phyloP scores from a whole-genome alignment of 30 jellyfish, hydroid and myxozoan species.

The Hydractinia symbiolongicarpus region DNA sequence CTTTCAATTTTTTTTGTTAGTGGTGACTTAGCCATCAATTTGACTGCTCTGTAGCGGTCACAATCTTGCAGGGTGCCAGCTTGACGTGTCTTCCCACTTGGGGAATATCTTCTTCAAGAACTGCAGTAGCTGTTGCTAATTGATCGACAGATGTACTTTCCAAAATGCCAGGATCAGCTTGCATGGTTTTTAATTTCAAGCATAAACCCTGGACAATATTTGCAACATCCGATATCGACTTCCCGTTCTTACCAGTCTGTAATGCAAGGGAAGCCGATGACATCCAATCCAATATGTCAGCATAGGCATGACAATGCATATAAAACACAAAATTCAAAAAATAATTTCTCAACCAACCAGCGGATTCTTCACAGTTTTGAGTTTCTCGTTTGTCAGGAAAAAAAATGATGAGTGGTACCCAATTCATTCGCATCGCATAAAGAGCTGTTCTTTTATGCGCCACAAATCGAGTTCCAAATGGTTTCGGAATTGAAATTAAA shows the following conservation, averaged over 20 bases:
- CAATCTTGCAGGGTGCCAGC: no score
- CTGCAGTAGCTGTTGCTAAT: background rate
- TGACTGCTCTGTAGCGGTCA: no score
- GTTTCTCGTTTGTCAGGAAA: conserved; percentile 2
- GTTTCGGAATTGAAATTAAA: background rate
- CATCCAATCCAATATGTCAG: background rate
- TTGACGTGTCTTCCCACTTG: background rate
- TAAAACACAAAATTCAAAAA: background rate
- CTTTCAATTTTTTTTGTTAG: background rate
- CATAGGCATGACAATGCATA: conserved; percentile 3
- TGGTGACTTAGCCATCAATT: background rate
- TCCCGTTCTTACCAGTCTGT: background rate
- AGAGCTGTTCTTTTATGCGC: conserved; percentile 8
- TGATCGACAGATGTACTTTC: background rate
- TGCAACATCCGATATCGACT: background rate
- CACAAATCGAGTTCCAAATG: background rate
- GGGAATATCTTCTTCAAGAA: background rate
- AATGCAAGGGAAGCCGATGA: background rate
- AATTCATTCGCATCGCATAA: background rate
- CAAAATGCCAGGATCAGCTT: background rate
- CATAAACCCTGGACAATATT: background rate
- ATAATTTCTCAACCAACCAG: background rate
- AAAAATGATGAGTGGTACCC: conserved; percentile 1
- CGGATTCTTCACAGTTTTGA: conserved; percentile 2
- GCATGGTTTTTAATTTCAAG: background rate